phyloP scores from a whole-genome alignment of 2,888 invertebrate species.

The Spisula solida region DNA sequence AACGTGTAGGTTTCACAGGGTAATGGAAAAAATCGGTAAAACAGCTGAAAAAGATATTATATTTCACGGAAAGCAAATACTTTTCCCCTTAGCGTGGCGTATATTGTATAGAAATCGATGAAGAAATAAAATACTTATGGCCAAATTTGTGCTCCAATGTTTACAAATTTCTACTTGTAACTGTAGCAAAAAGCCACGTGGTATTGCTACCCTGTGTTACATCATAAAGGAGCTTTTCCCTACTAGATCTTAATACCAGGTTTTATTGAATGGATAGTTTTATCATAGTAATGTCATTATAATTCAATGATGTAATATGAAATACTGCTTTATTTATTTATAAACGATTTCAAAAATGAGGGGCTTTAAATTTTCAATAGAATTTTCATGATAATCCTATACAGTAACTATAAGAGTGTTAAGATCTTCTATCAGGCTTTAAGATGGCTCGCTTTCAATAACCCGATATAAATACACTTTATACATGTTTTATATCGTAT shows the following conservation, averaged over 20 bases:
- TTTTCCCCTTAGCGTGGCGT: too few relatives aligned
- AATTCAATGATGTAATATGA: neutral
- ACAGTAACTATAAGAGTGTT: neutral
- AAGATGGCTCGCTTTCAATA: neutral
- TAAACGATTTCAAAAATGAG: neutral
- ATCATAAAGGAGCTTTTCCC: neutral
- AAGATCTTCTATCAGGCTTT: neutral
- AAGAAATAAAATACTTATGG: too few relatives aligned
- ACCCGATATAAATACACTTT: neutral
- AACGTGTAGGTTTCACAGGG: too few relatives aligned
- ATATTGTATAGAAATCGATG: too few relatives aligned
- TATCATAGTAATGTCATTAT: neutral
- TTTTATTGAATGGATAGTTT: neutral
- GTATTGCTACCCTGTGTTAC: too few relatives aligned
- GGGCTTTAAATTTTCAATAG: neutral
- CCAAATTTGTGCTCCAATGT: too few relatives aligned
- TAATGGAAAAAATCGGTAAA: too few relatives aligned
- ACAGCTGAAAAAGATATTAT: too few relatives aligned
- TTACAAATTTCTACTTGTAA: too few relatives aligned
- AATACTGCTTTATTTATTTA: slow-evolving; percentile 14
- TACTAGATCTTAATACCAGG: neutral
- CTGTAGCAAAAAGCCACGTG: too few relatives aligned
- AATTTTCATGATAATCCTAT: neutral
- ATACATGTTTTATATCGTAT: too few relatives aligned
- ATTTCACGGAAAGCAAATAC: too few relatives aligned